Percentiles rank a stretch among this genome's conserved stretches.
Conservation (phyloP, 1,140 invertebrate species). For the Gryon sp. region DNA sequence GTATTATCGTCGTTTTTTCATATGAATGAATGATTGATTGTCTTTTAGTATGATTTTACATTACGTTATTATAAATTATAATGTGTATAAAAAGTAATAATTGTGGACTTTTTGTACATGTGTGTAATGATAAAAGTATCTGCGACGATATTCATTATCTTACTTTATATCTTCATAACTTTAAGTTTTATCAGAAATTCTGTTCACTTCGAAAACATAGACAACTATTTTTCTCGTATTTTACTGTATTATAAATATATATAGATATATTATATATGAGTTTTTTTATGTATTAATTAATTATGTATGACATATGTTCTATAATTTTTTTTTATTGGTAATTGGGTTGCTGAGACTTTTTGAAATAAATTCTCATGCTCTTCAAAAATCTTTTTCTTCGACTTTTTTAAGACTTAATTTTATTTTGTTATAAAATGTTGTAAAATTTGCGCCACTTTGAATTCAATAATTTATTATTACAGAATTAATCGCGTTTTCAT, state of each 20-base stretch:
- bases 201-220: slow-evolving; percentile 36
- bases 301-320: neutral
- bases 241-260: slow-evolving; percentile 18
- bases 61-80: neutral
- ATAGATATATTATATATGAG: too few relatives aligned
- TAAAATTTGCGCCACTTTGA: too few relatives aligned
- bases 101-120: slow-evolving; percentile 20
- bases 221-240: slow-evolving; percentile 30
- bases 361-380: slow-evolving; percentile 61
- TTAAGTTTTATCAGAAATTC: slow-evolving; percentile 22
- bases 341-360: slow-evolving; percentile 59
- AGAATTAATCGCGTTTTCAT: too few relatives aligned
- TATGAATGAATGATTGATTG: too few relatives aligned
- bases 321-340: slow-evolving; percentile 46
- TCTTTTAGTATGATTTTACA: neutral
- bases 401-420: too few relatives aligned
- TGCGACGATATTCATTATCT: too few relatives aligned
- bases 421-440: too few relatives aligned
- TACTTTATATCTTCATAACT: slow-evolving; percentile 22
- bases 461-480: too few relatives aligned
- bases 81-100: neutral
- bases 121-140: too few relatives aligned
- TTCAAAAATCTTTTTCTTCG: too few relatives aligned
- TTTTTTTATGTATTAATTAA: neutral
- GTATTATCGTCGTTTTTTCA: slow-evolving; percentile 6